Evolutionary conservation across 1,140 invertebrate species (phyloP), one percentile per base, ranked within the genome.

Genomic region (Drosophila asahinai): DNA sequence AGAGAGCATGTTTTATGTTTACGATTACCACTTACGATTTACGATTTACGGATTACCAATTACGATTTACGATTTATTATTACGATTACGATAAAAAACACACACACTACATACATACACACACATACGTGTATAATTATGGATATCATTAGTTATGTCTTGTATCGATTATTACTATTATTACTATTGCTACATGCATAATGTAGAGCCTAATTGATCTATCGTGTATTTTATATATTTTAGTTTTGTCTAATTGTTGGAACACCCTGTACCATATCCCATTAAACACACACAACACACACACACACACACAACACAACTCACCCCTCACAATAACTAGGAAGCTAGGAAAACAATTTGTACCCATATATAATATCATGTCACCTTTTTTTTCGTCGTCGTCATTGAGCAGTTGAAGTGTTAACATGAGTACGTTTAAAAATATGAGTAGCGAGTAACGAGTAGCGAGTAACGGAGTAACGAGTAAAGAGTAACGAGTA

Each of bases 1-100:
- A 89, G 83, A 73, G 78, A 73, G 78, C 82, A 86, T 89, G 86
- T 86, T 86, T 89, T 81, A 86, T 76, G 67, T 79, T 86, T 70
- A 71, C 58, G 43, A 77, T 81, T 66, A 76, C 48, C 58, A 42
- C 61, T 47, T 80, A 75, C 48, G 58, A 51, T 55, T 63, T 78
- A 71, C 25, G 59, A 47, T 58, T 63, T 79, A 77, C 49, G 42
- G 27, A 60, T 51, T 47, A 66, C 27, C 19, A 65, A 45, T 65
- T 55, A 55, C 36, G 22, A 40, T 40, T 55, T 22, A 55, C 36
- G 52, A 55, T 55, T 9, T 38, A 55, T 40, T 22, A 22, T 22
- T 57, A 57, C 19, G 36, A 58, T 57, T 25, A 57, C 54, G 19
- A 57, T 36, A 15, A 55, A 15, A 55, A 22, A 9, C 8, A 33